Conservation (phyloP, 37 sponge, comb jelly and placozoan genomes). For the Oopsacas minuta region DNA sequence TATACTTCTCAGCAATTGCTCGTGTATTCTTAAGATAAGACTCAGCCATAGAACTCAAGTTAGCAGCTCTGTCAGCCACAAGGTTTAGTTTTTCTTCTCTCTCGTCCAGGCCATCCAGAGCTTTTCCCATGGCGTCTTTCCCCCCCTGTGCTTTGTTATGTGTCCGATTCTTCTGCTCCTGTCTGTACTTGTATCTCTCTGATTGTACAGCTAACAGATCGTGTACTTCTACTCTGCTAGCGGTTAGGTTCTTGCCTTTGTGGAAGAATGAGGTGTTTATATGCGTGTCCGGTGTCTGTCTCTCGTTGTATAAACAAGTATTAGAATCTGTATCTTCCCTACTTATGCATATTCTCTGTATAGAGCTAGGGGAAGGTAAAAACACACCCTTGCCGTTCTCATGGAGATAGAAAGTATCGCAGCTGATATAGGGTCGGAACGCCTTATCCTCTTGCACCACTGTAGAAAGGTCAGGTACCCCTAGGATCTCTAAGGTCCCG, state of each 20-base stretch:
- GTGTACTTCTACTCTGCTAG: not conserved
- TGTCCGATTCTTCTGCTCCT: not conserved
- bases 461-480: not conserved
- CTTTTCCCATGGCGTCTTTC: not conserved
- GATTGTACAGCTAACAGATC: not conserved
- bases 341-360: not conserved
- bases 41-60: not conserved
- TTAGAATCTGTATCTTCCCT: not conserved
- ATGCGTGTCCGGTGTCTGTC: not conserved
- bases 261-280: not conserved
- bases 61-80: not conserved
- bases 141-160: not conserved
- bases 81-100: not conserved
- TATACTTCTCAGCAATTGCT: not conserved
- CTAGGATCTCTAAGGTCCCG: not conserved
- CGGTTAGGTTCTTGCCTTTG: not conserved
- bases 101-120: not conserved
- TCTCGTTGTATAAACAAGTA: not conserved
- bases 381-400: not conserved
- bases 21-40: not conserved
- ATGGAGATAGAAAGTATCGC: not conserved
- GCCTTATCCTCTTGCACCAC: not conserved
- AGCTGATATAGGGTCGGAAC: not conserved
- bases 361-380: not conserved
- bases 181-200: conserved; percentile 3